Evolutionary conservation across 2,888 invertebrate genomes (phyloP), one percentile per base, ranked within the genome.

Genomic region (Sinhomidia bicolor): DNA sequence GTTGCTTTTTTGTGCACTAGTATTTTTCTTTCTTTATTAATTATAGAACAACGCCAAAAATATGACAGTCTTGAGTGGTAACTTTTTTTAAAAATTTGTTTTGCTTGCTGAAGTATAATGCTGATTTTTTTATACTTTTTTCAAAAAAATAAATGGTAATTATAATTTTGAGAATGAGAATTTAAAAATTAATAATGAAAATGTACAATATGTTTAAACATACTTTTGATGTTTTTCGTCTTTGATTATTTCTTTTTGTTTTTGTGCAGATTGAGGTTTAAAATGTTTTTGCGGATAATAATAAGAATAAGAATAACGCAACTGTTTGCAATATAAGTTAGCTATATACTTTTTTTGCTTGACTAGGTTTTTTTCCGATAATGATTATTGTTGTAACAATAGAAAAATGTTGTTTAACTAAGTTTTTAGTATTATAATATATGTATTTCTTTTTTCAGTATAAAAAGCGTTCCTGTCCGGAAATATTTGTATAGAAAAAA

Each of bases 401-500:
- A 79, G 41, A 79, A 79, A 79, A 79, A 41, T 78, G n/a, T 54
- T 36, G 20, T 57, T 76, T 76, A 76, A 54, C 36, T 71, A 76
- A 9, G 32, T 57, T 57, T 57, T 57, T 29, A 54, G 7, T 47
- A 51, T n/a, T 23, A 62, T 76, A 41, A 23, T n/a, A 44, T 36
- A 36, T 29, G 26, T 20, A 71, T 68, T 44, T 78, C 57, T 62
- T 82, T 78, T 44, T 62, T 82, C 82, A 12, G 88, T 88, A 84
- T 88, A 88, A 88, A 84, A 88, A 88, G 88, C 88, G 88, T 79
- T 87, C 83, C 80, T 87, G 74, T 88, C 83, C 81, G 76, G 71
- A 87, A 65, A 44, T 54, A 71, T 17, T 68, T 65, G 29, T 60
- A 84, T 83, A 36, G 85, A 71, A 86, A 86, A 76, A 83, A 88